Percentiles rank a stretch among this genome's conserved stretches.
phyloP scores from a whole-genome alignment of 37 sponge, comb jelly and placozoan genomes.

The Aphrocallistes beatrix region DNA sequence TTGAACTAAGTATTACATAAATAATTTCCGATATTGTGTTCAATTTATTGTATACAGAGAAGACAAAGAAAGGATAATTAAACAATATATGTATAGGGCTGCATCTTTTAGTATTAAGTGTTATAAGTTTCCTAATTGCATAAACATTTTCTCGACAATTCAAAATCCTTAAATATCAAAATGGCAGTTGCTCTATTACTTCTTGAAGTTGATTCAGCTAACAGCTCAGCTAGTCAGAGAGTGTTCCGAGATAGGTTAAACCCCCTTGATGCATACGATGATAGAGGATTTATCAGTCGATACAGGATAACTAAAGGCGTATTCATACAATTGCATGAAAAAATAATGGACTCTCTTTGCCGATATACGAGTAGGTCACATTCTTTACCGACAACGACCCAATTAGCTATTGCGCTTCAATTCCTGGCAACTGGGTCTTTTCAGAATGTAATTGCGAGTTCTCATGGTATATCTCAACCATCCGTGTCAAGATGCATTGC shows the following conservation, averaged over 20 bases:
- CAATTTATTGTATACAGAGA: no score
- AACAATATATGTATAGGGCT: no score
- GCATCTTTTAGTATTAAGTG: no score
- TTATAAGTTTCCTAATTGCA: no score
- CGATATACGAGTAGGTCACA: no score
- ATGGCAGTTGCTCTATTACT: not conserved
- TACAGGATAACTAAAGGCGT: not conserved
- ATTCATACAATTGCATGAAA: not conserved
- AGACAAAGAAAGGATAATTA: no score
- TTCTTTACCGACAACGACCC: not conserved
- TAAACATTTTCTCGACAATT: no score
- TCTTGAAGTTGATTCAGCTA: not conserved
- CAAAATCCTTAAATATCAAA: no score
- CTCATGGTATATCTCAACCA: not conserved
- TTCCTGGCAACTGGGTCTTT: not conserved
- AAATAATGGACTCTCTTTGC: no score
- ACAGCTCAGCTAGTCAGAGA: not conserved
- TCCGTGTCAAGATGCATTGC: not conserved
- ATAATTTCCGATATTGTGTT: no score
- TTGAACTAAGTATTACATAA: no score
- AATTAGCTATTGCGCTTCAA: not conserved
- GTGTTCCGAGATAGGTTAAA: not conserved
- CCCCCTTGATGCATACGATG: not conserved
- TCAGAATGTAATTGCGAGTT: not conserved
- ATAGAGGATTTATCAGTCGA: not conserved